Base-by-base conservation (phyloP, 2,797 vertebrate species). In the Oreochromis grahami region DNA sequence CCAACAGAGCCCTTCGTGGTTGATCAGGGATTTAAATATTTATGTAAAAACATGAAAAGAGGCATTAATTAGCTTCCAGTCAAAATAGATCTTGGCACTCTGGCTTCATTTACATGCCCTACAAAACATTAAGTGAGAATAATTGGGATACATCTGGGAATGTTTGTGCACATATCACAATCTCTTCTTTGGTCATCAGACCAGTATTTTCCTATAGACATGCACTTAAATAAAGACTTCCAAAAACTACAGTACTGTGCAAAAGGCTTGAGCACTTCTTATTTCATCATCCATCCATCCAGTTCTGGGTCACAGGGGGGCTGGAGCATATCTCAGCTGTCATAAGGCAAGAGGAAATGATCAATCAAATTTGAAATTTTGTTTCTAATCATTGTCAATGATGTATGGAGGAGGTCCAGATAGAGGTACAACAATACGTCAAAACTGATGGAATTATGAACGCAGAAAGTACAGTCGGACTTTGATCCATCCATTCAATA, bases 61-160 rank as follows among this genome's bases (percentile, higher is more conserved):
- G 43, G 11, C 6, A 36, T 86, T 48, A 45, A 72, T 26, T 83
- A 77, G 86, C 78, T 32, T 13, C 26, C n/a, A 3, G 9, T 86
- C 65, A 84, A 77, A 84, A 50, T 70, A 77, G 43, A 68, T 68
- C 24, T 77, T 80, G 82, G 65, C 72, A 72, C 48, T 72, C 60
- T 34, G 48, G 43, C 53, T 41, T 10, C 7, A 77, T 70, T 55
- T 11, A 36, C 45, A 58, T 51, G 45, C 29, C 48, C 29, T 12
- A 17, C 21, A 26, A 55, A 81, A 68, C 79, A 72, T 36, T 29
- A 17, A 19, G 12, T 24, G 12, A 36, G 19, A 52, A 11, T 45
- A 41, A 74, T 88, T 83, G 50, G 51, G 50, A 79, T 77, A 58
- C 6, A 9, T 15, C 51, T 51, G 45, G 10, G 79, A 60, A 83